Evolutionary conservation across 2,888 invertebrate species (phyloP).

Genomic region (Merodon equestris): DNA sequence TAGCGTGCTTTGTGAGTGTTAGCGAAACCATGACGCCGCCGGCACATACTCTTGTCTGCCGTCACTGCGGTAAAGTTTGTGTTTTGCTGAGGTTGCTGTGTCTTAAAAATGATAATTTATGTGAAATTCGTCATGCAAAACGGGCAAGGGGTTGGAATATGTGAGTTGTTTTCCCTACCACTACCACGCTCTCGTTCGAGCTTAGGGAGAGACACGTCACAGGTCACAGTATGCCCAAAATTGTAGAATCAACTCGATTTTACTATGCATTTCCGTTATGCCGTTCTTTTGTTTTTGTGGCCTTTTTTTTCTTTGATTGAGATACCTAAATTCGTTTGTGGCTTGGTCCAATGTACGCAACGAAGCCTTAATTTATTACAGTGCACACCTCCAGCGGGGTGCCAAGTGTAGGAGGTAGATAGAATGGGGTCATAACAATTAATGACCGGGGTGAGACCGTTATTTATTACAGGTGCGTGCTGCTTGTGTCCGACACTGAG

Average conservation of each 20-base stretch:
- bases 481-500: slow-evolving; percentile 10
- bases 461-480: slow-evolving; percentile 66
- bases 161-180: neutral
- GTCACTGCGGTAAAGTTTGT: slow-evolving; percentile 46
- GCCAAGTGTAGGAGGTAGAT: no score
- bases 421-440: slow-evolving; percentile 64
- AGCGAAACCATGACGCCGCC: slow-evolving; percentile 22
- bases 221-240: slow-evolving; percentile 17
- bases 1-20: slow-evolving; percentile 17
- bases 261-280: slow-evolving; percentile 55
- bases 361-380: slow-evolving; percentile 63
- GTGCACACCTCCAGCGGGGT: slow-evolving; percentile 37
- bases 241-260: slow-evolving; percentile 29
- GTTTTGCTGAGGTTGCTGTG: slow-evolving; percentile 43
- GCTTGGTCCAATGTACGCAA: slow-evolving; percentile 24
- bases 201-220: slow-evolving; percentile 36
- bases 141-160: slow-evolving; percentile 50
- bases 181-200: neutral
- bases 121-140: slow-evolving; percentile 64
- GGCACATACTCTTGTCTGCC: slow-evolving; percentile 19
- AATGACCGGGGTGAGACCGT: slow-evolving; percentile 67
- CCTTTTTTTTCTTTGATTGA: neutral
- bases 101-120: slow-evolving; percentile 61
- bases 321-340: neutral
- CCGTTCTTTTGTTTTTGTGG: neutral